Evolutionary conservation across 2,113 vertebrate genomes (phyloP), one percentile per base, ranked within the genome.

Genomic region (Dryoscopus gambensis): DNA sequence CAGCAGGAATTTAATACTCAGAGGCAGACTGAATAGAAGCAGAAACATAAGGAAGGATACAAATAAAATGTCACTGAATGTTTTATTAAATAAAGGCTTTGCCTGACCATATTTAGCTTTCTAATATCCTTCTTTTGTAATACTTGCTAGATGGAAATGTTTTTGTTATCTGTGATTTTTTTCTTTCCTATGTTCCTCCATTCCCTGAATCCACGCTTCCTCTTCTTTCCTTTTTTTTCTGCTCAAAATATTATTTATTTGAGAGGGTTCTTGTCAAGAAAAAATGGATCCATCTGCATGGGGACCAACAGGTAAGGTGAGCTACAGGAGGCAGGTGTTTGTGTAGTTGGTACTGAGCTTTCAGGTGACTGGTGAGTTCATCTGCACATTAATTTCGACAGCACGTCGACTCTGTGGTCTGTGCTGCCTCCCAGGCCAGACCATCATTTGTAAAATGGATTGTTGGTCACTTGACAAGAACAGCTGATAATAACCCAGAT

Each of bases 1-100:
- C 93, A 96, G 93, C 87, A 96, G 96, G 90, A 96, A 96, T 95
- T 96, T 95, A 94, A 76, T 95, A 95, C 90, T 84, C 71, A 57
- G 92, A 95, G 92, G 84, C 91, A 95, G 94, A 93, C 90, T 91
- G 86, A 97, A 96, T 96, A 91, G 90, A 95, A 89, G 37, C 53
- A 93, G 69, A 70, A 93, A 39, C 44, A 60, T 78, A 75, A 93
- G 75, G 90, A 96, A 56, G 68, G 87, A 90, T 78, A 67, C 95
- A 96, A 92, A 94, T 95, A 91, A 97, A 96, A 96, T 81, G 93
- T 93, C 75, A 96, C 67, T 39, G 84, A 79, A 94, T 89, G 87
- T 95, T 97, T 96, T 93, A 92, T 97, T 96, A 92, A 94, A 83
- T 62, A 49, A 95, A 95, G 84, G 63, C 53, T 95, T 74, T 65